Percentiles rank a stretch among this genome's conserved stretches.
phyloP scores from a whole-genome alignment of 2,888 invertebrate species.

The Penaeus monodon region DNA sequence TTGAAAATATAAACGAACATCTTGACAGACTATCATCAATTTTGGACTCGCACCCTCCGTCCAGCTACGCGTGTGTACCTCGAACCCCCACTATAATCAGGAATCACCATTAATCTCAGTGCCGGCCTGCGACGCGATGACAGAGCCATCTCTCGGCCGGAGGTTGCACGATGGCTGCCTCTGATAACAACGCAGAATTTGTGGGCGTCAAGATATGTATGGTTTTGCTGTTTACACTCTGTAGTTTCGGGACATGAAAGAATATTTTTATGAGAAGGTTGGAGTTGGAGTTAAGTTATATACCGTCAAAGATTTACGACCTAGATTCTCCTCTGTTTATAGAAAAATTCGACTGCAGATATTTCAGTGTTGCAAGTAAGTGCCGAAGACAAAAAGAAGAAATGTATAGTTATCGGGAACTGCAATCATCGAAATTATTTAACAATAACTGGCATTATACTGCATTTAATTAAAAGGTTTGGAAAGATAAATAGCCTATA shows the following conservation, averaged over 20 bases:
- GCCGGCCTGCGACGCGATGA: constrained; percentile 31
- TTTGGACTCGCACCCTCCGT: not conserved
- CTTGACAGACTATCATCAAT: not conserved
- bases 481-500: no score
- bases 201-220: constrained; percentile 18
- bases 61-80: constrained; percentile 5
- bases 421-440: no score
- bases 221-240: not conserved
- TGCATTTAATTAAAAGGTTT: no score
- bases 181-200: constrained; percentile 26
- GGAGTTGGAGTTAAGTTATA: no score
- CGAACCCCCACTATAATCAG: constrained; percentile 25
- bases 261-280: no score
- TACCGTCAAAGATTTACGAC: no score
- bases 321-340: no score
- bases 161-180: constrained; percentile 11
- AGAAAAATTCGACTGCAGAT: no score
- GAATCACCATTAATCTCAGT: constrained; percentile 47
- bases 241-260: not conserved
- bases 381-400: no score
- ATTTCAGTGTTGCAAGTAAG: no score
- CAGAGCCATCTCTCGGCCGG: constrained; percentile 49
- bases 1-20: not conserved
- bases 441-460: no score
- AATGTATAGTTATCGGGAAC: no score